Evolutionary conservation across 2,888 invertebrate species (phyloP).

Genomic region (Pandemis corylana): DNA sequence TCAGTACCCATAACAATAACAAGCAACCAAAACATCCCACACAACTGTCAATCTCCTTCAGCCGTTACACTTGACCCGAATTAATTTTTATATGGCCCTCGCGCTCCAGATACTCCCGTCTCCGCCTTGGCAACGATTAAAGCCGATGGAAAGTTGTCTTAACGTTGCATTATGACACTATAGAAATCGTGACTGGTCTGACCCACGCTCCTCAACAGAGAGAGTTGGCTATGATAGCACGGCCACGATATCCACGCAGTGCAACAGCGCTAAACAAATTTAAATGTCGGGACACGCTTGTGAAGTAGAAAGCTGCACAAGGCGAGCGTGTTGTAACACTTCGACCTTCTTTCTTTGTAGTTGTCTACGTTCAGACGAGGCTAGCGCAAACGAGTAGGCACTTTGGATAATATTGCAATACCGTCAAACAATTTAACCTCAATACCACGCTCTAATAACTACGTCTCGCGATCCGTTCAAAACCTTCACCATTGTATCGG

Average conservation of each 20-base stretch:
- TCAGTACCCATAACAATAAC: conserved; percentile 72
- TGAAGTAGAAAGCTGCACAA: conserved; percentile 83
- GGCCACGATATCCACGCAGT: conserved; percentile 66
- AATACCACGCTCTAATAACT: conserved; percentile 77
- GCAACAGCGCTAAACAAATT: conserved; percentile 76
- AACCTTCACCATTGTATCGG: conserved; percentile 60
- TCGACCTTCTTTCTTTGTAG: conserved; percentile 80
- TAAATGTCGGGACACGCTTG: conserved; percentile 82
- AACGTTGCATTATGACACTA: conserved; percentile 63
- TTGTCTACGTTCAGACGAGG: conserved; percentile 75
- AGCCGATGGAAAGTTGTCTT: conserved; percentile 69
- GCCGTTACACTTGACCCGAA: conserved; percentile 77
- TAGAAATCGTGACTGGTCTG: conserved; percentile 79
- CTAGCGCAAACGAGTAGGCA: conserved; percentile 66
- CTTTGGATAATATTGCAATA: conserved; percentile 67
- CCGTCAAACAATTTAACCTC: conserved; percentile 70
- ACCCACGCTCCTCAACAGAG: conserved; percentile 74
- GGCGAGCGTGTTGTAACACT: conserved; percentile 80
- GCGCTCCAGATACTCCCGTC: conserved; percentile 51
- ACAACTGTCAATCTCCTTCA: conserved; percentile 48
- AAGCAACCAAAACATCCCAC: conserved; percentile 44
- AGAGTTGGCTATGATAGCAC: conserved; percentile 70
- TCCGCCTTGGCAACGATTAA: conserved; percentile 52
- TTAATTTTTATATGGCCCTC: conserved; percentile 61
- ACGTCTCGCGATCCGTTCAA: conserved; percentile 63